Evolutionary conservation across 2,797 vertebrate genomes (phyloP).

Genomic region (Notolepis coatsorum): DNA sequence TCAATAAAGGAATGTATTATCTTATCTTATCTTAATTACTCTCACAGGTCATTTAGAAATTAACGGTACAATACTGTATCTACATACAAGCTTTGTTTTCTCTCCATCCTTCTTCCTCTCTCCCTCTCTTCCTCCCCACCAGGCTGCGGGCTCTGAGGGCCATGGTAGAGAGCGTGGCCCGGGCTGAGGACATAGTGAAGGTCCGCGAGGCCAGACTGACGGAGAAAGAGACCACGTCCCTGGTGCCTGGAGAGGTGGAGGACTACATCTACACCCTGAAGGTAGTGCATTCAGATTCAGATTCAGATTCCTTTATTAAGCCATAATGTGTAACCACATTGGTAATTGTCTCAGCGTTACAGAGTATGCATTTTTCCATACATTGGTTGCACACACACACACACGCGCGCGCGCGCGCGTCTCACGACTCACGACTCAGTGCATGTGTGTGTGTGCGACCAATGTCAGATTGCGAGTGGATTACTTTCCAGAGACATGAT

Average conservation of each 20-base stretch:
- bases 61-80: background rate
- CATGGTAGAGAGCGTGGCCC: constrained; percentile 87
- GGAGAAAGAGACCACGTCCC: constrained; percentile 93
- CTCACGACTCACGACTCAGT: no score
- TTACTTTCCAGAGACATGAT: no score
- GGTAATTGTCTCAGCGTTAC: no score
- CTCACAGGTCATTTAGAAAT: background rate
- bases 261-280: constrained; percentile 85
- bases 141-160: constrained; percentile 87
- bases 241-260: constrained; percentile 88
- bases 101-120: background rate
- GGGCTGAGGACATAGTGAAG: constrained; percentile 91
- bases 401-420: no score
- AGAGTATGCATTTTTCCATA: no score
- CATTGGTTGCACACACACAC: no score
- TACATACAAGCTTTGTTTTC: background rate
- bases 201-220: constrained; percentile 92
- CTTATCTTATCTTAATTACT: no score
- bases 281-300: constrained; percentile 75
- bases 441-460: no score
- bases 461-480: no score
- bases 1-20: no score
- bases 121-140: constrained; percentile 9
- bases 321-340: no score
- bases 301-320: no score